Base-by-base conservation (phyloP, 2,797 vertebrate genomes). In the Echiichthys vipera region DNA sequence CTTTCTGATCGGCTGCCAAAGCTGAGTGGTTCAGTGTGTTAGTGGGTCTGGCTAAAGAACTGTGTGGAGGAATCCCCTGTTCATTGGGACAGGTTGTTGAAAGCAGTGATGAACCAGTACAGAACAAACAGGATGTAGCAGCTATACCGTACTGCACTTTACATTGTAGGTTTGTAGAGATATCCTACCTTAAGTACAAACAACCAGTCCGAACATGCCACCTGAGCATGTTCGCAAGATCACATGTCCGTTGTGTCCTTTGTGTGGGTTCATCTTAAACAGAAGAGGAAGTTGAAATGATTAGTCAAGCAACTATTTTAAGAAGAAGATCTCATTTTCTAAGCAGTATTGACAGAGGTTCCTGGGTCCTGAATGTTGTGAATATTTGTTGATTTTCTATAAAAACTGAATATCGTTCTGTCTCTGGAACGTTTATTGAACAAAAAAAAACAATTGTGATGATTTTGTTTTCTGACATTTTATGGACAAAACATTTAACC, bases 31-130 rank as follows among this genome's bases (percentile, higher is more conserved):
- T 83, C 70, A 78, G 77, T 87, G 83, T 91, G 86, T 92, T 78
- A 85, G 81, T 88, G 83, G 78, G 84, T 88, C 78, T 86, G 79
- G 79, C 80, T 78, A 80, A 54, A 84, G 77, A 68, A 84, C 74
- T 64, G 27, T 65, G 79, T 75, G 76, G 72, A 79, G 81, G 81
- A 83, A 84, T 87, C 75, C 83, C 80, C 74, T 58, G 43, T 69
- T 86, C 54, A 65, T 14, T 57, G 55, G 43, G 59, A 65, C 5
- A 25, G 39, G 29, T 51, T n/a, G 42, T 64, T 58, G 57, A 71
- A 78, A 61, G 53, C 40, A 57, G 24, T 22, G 36, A 74, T 61
- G 17, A 12, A 49, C 29, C 61, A 15, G 32, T 5, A 25, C 18
- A 40, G 40, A 49, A n/a, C 25, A 47, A 54, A 58, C 37, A 64